Percentiles rank a stretch among this genome's conserved stretches.
Evolutionary conservation across 2,113 vertebrate species (phyloP).

Genomic region (Eonycteris spelaea): DNA sequence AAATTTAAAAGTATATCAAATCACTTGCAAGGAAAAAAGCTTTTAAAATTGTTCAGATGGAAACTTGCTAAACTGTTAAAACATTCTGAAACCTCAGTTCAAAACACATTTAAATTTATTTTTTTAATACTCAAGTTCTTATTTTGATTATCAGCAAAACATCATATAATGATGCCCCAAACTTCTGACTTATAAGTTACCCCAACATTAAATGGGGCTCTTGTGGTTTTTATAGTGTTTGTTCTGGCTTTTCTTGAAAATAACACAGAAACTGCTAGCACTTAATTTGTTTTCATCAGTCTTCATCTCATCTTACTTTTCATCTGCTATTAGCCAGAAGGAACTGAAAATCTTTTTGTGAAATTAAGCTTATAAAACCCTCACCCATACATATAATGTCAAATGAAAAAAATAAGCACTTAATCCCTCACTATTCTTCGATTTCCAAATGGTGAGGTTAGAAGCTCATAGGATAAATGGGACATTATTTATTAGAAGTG

Average conservation of each 20-base stretch:
- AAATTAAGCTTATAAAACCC: background rate
- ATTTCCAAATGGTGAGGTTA: background rate
- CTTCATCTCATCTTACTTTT: background rate
- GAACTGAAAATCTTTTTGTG: background rate
- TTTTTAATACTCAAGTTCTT: background rate
- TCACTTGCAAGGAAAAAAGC: background rate
- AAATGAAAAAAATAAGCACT: background rate
- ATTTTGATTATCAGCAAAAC: background rate
- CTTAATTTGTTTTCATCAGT: background rate
- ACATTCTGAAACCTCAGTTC: background rate
- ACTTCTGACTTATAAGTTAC: background rate
- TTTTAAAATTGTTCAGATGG: background rate
- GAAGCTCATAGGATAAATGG: background rate
- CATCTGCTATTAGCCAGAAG: background rate
- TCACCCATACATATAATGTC: background rate
- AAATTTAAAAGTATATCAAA: background rate
- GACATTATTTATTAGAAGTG: background rate
- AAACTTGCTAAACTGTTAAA: background rate
- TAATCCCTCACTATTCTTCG: background rate
- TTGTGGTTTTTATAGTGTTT: background rate
- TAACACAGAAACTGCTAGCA: background rate
- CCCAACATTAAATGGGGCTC: background rate
- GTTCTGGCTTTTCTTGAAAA: background rate
- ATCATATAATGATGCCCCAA: background rate
- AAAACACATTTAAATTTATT: background rate